These are phyloP conservation scores for Aphodius granarius DNA, from an alignment of 2,888 invertebrate genomes.

Conservation along the genomic window DNA sequence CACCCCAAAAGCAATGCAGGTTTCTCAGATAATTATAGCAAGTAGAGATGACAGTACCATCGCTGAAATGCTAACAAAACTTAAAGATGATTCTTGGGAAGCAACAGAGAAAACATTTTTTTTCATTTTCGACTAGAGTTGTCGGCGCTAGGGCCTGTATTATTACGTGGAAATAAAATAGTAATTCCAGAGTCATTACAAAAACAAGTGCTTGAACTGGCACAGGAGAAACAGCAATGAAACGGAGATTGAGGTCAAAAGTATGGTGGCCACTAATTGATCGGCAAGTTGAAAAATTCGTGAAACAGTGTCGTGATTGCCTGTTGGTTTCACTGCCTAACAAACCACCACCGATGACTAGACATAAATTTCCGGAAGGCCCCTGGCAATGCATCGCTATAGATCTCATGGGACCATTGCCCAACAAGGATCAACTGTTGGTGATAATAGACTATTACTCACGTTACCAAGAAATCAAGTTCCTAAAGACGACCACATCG, in stretches of 20 bases:
- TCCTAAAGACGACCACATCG: too few relatives aligned
- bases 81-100: slow-evolving; percentile 20
- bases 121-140: slow-evolving; percentile 16
- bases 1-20: slow-evolving; percentile 29
- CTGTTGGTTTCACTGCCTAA: too few relatives aligned
- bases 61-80: slow-evolving; percentile 16
- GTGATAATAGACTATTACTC: too few relatives aligned
- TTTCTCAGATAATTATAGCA: background rate
- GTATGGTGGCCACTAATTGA: slow-evolving; percentile 27
- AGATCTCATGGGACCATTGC: too few relatives aligned
- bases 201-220: slow-evolving; percentile 25
- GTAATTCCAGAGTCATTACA: slow-evolving; percentile 24
- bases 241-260: slow-evolving; percentile 33
- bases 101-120: slow-evolving; percentile 11
- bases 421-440: too few relatives aligned
- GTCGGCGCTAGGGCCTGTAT: slow-evolving; percentile 1
- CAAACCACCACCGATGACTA: too few relatives aligned
- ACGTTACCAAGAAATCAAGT: too few relatives aligned
- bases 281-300: too few relatives aligned
- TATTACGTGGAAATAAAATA: slow-evolving; percentile 25
- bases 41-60: slow-evolving; percentile 19
- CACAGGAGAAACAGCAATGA: slow-evolving; percentile 36
- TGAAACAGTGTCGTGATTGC: too few relatives aligned
- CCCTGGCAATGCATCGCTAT: too few relatives aligned
- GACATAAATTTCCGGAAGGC: too few relatives aligned